Evolutionary conservation across 2,113 vertebrate species (phyloP).

Genomic region (Suncus etruscus): DNA sequence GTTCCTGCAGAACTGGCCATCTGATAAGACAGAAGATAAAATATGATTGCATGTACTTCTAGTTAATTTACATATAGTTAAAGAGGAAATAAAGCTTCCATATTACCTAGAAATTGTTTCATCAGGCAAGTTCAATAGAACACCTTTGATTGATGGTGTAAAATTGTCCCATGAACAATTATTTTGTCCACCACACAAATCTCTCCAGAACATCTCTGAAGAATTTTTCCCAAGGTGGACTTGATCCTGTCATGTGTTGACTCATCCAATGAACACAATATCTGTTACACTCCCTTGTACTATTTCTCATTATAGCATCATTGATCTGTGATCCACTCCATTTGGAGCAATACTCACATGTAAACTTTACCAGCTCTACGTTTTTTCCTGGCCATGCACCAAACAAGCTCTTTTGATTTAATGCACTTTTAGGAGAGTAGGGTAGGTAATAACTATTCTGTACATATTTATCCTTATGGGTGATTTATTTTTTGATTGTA

Average conservation of each 20-base stretch:
- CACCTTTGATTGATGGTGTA: neutral
- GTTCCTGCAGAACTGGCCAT: neutral
- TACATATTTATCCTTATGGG: neutral
- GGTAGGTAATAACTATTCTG: neutral
- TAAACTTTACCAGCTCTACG: neutral
- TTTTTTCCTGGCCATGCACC: neutral
- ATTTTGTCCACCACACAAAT: neutral
- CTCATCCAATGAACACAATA: neutral
- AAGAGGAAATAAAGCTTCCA: too few relatives aligned
- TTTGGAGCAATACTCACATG: neutral
- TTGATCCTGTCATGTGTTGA: neutral
- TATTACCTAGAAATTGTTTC: too few relatives aligned
- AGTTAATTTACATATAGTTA: too few relatives aligned
- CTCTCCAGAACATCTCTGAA: neutral
- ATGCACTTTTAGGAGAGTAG: too few relatives aligned
- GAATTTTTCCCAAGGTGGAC: neutral
- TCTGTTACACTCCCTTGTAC: neutral
- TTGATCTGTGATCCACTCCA: neutral
- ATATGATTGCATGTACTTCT: neutral
- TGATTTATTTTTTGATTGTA: neutral
- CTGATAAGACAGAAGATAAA: neutral
- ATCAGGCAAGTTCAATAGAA: neutral
- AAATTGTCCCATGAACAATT: neutral
- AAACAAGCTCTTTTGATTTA: neutral
- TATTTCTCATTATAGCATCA: neutral